Evolutionary conservation across 2,113 vertebrate species (phyloP), one percentile per base, ranked within the genome.

Genomic region (Platichthys flesus): DNA sequence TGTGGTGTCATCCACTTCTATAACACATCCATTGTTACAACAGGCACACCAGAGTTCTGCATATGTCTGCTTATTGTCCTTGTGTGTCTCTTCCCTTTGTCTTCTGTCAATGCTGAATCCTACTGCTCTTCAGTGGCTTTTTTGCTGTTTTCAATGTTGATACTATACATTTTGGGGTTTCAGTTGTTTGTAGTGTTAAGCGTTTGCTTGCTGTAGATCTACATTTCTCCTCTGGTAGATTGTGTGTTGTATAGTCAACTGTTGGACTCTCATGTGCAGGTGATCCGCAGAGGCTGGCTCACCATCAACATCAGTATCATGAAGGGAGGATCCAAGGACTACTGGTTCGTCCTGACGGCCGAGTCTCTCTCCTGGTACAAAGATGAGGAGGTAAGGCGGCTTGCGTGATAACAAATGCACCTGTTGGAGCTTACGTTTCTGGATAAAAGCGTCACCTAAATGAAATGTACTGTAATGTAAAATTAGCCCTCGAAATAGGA

Each of bases 221-320:
- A 51, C n/a, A 61, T 63, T 47, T 9, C 15, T 14, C 15, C n/a
- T 67, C 57, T 10, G 16, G 28, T 31, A 6, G 18, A 49, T 3
- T 14, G 65, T 75, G 20, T 45, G 4, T 42, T 58, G 49, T 61
- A 31, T 76, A 74, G 61, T 80, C 23, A 72, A 57, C 42, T 78
- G 45, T 74, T 56, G 66, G 56, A 40, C 54, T 81, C 37, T 76
- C 49, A 6, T 78, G 60, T 68, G 57, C 59, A 99, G 97, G 97
- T 98, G 82, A 98, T 99, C 92, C 95, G 97, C 42, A 88, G 96
- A 74, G 97, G 97, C 64, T 99, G 97, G 97, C 79, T 99, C 24
- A 99, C 97, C 59, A 97, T 99, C 91, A 99, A 99, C 86, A 99
- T 99, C 81, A 98, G 98, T 79, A 96, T 99, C 86, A 99, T 99